Evolutionary conservation across 1,140 invertebrate species (phyloP).

Genomic region (Trichogramma pretiosum): DNA sequence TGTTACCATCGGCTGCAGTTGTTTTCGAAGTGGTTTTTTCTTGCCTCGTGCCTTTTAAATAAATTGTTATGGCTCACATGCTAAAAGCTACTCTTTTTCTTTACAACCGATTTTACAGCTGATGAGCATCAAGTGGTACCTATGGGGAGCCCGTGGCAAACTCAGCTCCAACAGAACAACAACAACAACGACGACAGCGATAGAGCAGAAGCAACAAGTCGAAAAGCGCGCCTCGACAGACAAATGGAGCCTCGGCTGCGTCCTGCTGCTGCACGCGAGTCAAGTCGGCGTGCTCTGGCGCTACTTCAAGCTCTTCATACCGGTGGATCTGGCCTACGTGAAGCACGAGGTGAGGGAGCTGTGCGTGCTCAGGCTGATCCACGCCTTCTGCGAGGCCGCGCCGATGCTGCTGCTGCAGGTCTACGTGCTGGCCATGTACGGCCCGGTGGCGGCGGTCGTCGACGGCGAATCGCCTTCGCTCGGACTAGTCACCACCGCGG

Average conservation of each 20-base stretch:
- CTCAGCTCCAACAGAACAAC: constrained; percentile 25
- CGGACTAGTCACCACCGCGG: neutral
- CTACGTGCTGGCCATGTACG: constrained; percentile 59
- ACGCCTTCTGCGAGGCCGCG: constrained; percentile 79
- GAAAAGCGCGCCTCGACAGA: neutral
- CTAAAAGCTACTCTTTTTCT: too few relatives aligned
- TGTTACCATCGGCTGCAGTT: too few relatives aligned
- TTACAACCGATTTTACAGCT: too few relatives aligned
- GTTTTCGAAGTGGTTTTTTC: too few relatives aligned
- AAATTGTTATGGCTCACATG: too few relatives aligned
- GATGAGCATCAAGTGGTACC: constrained; percentile 42
- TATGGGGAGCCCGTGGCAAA: constrained; percentile 42
- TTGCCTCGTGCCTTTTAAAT: too few relatives aligned
- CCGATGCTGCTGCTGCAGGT: constrained; percentile 79
- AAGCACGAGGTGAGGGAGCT: constrained; percentile 74
- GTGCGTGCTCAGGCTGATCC: constrained; percentile 72
- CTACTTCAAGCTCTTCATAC: constrained; percentile 79
- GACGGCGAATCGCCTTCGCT: neutral
- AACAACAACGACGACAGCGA: constrained; percentile 22
- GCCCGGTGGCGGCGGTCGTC: neutral
- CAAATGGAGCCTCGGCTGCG: constrained; percentile 42
- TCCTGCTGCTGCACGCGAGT: constrained; percentile 61
- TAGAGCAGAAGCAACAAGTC: constrained; percentile 14
- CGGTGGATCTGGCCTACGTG: constrained; percentile 72
- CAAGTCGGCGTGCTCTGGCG: constrained; percentile 82